These are phyloP conservation scores for Athrips mouffetella DNA, from an alignment of 2,888 invertebrate species.

Conservation along the genomic window DNA sequence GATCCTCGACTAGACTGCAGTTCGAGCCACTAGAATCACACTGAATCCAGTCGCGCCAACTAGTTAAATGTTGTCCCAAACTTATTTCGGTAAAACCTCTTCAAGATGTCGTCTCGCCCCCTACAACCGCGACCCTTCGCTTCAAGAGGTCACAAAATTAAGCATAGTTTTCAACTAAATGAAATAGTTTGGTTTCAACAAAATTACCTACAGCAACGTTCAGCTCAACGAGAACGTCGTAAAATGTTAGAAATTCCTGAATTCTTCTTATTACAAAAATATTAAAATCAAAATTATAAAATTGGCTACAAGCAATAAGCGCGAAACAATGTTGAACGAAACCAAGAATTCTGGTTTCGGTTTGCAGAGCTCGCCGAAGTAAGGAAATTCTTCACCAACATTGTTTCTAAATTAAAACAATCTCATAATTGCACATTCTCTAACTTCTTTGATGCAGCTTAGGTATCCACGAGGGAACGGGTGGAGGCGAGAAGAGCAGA, in stretches of 20 bases:
- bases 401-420: constrained; percentile 78
- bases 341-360: constrained; percentile 74
- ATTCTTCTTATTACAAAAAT: neutral
- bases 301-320: constrained; percentile 52
- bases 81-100: constrained; percentile 66
- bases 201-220: too few relatives aligned
- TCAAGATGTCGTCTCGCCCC: constrained; percentile 54
- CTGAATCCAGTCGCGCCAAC: constrained; percentile 67
- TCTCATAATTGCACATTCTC: constrained; percentile 78
- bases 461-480: constrained; percentile 23
- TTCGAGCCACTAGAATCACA: constrained; percentile 55
- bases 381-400: constrained; percentile 73
- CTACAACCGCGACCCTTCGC: too few relatives aligned
- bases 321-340: constrained; percentile 65
- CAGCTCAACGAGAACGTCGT: too few relatives aligned
- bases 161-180: constrained; percentile 4
- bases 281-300: constrained; percentile 10
- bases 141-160: constrained; percentile 5
- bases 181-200: too few relatives aligned
- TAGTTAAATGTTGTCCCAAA: constrained; percentile 72
- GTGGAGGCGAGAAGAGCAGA: constrained; percentile 35
- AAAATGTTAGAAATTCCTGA: too few relatives aligned
- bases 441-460: constrained; percentile 73
- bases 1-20: constrained; percentile 43
- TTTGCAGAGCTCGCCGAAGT: constrained; percentile 62